Evolutionary conservation across 2,113 vertebrate genomes (phyloP).

Genomic region (Hoplias malabaricus): DNA sequence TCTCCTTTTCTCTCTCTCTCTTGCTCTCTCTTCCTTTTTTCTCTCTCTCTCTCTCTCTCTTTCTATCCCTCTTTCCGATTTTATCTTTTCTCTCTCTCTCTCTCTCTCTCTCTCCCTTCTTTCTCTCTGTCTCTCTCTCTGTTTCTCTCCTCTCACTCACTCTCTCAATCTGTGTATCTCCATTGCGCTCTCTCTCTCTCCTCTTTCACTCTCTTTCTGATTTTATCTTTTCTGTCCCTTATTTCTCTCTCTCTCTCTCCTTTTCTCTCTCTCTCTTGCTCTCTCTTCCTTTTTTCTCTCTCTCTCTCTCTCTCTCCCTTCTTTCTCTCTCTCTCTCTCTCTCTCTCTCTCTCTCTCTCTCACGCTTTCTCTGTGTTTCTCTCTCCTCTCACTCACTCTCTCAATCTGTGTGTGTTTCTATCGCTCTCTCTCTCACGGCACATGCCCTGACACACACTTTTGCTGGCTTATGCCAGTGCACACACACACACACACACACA

Average conservation of each 20-base stretch:
- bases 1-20: not conserved
- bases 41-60: not conserved
- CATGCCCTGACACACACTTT: not conserved
- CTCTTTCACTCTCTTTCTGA: constrained; percentile 23
- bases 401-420: not conserved
- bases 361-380: not conserved
- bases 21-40: not conserved
- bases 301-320: constrained; percentile 24
- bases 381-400: not conserved
- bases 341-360: constrained; percentile 27
- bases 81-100: not conserved
- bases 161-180: not conserved
- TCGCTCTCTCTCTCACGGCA: not conserved
- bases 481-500: constrained; percentile 14
- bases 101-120: constrained; percentile 16
- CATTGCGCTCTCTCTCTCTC: constrained; percentile 17
- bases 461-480: not conserved
- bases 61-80: not conserved
- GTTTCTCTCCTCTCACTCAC: not conserved
- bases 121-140: not conserved
- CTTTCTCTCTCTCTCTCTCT: constrained; percentile 11
- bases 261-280: constrained; percentile 24
- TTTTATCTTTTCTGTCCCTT: not conserved
- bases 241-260: not conserved
- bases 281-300: constrained; percentile 8